These are phyloP conservation scores for Drosophila histrio DNA, from an alignment of 2,888 invertebrate species.

Conservation along the genomic window DNA sequence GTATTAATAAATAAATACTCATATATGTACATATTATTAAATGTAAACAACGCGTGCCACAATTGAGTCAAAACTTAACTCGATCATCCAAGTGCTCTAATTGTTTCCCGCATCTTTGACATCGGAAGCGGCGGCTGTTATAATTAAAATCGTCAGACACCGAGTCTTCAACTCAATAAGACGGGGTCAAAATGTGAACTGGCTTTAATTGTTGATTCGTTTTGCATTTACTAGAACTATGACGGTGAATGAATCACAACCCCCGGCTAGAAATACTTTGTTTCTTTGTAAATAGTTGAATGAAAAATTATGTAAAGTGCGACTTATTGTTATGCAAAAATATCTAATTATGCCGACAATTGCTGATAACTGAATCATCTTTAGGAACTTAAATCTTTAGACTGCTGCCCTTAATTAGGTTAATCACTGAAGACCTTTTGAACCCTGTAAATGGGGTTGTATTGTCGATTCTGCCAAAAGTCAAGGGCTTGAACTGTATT, in stretches of 20 bases:
- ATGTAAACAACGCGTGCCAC: slow-evolving; percentile 51
- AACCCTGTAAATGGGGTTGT: slow-evolving; percentile 19
- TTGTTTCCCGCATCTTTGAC: slow-evolving; percentile 78
- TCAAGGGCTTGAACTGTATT: slow-evolving; percentile 30
- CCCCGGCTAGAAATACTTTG: slow-evolving; percentile 22
- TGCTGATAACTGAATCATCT: slow-evolving; percentile 26
- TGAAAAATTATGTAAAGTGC: slow-evolving; percentile 68
- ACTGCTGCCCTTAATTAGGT: slow-evolving; percentile 24
- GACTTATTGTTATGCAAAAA: slow-evolving; percentile 66
- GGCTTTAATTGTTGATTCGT: slow-evolving; percentile 66
- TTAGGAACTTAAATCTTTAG: neutral
- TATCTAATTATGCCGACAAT: slow-evolving; percentile 20
- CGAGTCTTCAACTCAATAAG: slow-evolving; percentile 59
- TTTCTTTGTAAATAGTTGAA: slow-evolving; percentile 36
- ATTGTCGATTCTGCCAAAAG: neutral
- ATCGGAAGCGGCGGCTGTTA: slow-evolving; percentile 69
- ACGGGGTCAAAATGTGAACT: slow-evolving; percentile 71
- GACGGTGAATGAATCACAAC: slow-evolving; percentile 61
- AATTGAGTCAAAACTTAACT: slow-evolving; percentile 45
- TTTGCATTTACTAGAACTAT: slow-evolving; percentile 18
- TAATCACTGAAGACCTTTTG: slow-evolving; percentile 34
- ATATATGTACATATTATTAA: neutral
- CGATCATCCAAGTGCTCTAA: slow-evolving; percentile 62
- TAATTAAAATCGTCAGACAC: slow-evolving; percentile 71
- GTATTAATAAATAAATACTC: slow-evolving; percentile 24